These are phyloP conservation scores for Neuroterus valhalla DNA, from an alignment of 1,140 invertebrate species.

Conservation along the genomic window DNA sequence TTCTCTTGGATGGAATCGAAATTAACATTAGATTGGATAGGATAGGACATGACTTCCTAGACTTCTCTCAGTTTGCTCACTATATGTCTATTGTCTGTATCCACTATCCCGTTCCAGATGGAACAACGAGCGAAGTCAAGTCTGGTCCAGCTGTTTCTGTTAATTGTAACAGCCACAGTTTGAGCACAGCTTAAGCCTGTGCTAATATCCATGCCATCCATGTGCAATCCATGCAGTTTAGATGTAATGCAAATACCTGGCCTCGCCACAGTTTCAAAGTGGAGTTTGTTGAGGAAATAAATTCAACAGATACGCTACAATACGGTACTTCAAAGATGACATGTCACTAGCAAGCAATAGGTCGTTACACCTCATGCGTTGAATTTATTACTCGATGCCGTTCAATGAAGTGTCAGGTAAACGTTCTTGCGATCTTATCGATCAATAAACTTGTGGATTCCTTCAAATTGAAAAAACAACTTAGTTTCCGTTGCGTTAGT, in stretches of 20 bases:
- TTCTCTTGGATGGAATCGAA: too few species aligned
- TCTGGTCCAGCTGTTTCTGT: conserved; percentile 23
- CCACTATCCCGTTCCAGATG: neutral
- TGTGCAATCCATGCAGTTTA: conserved; percentile 26
- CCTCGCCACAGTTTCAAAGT: conserved; percentile 15
- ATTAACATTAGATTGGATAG: too few species aligned
- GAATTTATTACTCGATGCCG: neutral
- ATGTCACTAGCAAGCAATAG: neutral
- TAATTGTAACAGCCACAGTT: conserved; percentile 27
- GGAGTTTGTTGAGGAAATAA: conserved; percentile 16
- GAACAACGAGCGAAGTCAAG: conserved; percentile 21
- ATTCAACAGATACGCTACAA: neutral
- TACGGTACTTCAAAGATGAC: neutral
- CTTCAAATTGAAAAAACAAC: too few species aligned
- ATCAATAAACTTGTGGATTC: too few species aligned
- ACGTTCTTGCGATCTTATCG: too few species aligned
- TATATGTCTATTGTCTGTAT: too few species aligned
- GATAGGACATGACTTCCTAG: too few species aligned
- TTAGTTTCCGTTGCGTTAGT: too few species aligned
- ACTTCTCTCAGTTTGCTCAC: too few species aligned
- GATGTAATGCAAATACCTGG: conserved; percentile 27
- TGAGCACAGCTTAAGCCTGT: conserved; percentile 16
- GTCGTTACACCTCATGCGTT: neutral
- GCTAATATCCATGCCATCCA: too few species aligned
- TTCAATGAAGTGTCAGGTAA: neutral